These are phyloP conservation scores for Mongoloraphidia duomilia DNA, from an alignment of 2,888 invertebrate species.

Conservation along the genomic window DNA sequence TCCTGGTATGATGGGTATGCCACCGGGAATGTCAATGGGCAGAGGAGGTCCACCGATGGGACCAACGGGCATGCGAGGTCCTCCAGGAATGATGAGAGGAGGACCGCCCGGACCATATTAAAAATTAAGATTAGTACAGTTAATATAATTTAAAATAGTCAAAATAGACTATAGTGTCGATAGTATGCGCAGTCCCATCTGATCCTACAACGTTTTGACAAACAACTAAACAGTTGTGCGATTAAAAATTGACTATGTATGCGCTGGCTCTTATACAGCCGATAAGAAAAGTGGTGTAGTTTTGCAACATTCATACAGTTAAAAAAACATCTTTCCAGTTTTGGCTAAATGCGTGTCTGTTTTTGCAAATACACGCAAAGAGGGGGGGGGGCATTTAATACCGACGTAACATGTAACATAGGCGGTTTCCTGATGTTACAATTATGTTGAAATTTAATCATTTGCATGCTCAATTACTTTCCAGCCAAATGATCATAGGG, in stretches of 20 bases:
- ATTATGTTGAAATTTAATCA: constrained; percentile 8
- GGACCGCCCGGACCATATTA: constrained; percentile 41
- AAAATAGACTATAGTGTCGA: too few species aligned
- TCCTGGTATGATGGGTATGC: constrained; percentile 61
- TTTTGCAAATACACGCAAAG: too few species aligned
- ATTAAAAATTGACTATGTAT: too few species aligned
- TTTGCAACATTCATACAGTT: too few species aligned
- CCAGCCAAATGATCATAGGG: constrained; percentile 7
- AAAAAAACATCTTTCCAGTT: too few species aligned
- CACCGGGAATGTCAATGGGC: constrained; percentile 53
- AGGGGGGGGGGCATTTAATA: neutral
- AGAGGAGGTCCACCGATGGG: constrained; percentile 44
- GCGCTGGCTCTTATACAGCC: too few species aligned
- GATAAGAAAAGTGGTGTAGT: too few species aligned
- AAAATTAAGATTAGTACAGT: constrained; percentile 9
- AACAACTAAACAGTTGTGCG: too few species aligned
- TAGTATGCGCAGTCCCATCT: too few species aligned
- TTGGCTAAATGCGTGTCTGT: too few species aligned
- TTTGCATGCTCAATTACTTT: constrained; percentile 8
- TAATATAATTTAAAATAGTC: neutral
- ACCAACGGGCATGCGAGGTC: constrained; percentile 54
- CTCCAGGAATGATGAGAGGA: constrained; percentile 67
- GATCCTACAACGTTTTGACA: too few species aligned
- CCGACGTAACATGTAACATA: neutral
- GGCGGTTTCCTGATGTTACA: neutral